These are phyloP conservation scores for Alexandromys fortis DNA, from an alignment of 2,113 vertebrate genomes.

Conservation along the genomic window DNA sequence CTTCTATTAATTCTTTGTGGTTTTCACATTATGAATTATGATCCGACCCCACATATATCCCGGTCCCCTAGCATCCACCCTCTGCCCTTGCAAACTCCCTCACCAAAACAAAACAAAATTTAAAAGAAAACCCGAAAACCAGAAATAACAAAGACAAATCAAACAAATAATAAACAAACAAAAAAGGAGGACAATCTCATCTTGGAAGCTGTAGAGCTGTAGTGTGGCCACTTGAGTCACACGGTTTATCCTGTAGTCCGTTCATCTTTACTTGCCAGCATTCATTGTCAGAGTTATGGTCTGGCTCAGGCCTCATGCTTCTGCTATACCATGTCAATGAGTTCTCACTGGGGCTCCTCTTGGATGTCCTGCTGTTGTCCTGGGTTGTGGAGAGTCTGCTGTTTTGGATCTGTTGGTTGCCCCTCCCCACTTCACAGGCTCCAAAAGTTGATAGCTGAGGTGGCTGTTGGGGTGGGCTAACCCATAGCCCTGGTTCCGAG, in stretches of 20 bases:
- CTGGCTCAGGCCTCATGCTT: neutral
- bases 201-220: neutral
- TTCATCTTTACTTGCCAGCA: neutral
- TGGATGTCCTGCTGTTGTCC: too few relatives aligned
- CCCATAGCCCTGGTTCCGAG: neutral
- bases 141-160: neutral
- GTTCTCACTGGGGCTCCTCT: too few relatives aligned
- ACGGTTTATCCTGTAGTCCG: neutral
- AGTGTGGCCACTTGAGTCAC: neutral
- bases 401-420: too few relatives aligned
- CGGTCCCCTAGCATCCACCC: neutral
- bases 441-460: too few relatives aligned
- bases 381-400: too few relatives aligned
- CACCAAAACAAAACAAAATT: neutral
- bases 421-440: too few relatives aligned
- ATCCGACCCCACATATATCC: neutral
- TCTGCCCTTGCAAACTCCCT: neutral
- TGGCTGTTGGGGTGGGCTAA: too few relatives aligned
- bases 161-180: neutral
- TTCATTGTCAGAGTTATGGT: neutral
- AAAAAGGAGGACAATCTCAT: neutral
- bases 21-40: neutral
- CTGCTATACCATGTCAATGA: too few relatives aligned
- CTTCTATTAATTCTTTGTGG: neutral
- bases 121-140: neutral